These are phyloP conservation scores for Catocala nupta DNA, from an alignment of 2,888 invertebrate genomes.

Conservation along the genomic window DNA sequence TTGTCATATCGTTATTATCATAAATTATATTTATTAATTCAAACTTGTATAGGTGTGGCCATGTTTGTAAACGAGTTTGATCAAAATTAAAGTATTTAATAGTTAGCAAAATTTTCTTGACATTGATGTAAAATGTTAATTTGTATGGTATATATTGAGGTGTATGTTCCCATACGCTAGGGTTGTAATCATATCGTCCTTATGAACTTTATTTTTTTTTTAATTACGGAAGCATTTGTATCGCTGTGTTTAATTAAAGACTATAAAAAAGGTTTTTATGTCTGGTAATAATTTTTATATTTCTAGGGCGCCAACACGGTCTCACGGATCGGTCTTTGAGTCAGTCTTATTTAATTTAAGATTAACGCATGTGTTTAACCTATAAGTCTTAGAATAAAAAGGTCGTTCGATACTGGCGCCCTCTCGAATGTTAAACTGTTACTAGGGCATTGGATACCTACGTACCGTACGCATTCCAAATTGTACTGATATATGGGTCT, in stretches of 20 bases:
- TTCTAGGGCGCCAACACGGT: neutral
- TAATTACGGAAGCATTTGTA: conserved; percentile 30
- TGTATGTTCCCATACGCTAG: conserved; percentile 1
- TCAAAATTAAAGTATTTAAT: conserved; percentile 38
- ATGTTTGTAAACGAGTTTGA: conserved; percentile 25
- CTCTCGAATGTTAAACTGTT: neutral
- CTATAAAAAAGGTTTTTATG: conserved; percentile 25
- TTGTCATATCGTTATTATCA: conserved; percentile 22
- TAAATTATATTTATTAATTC: conserved; percentile 16
- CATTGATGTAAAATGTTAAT: conserved; percentile 57
- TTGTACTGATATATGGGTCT: conserved; percentile 51
- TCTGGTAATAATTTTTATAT: conserved; percentile 7
- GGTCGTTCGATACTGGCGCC: conserved; percentile 11
- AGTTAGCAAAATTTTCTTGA: conserved; percentile 62
- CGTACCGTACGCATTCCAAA: conserved; percentile 62
- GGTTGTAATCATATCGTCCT: conserved; percentile 31
- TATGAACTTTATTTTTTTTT: conserved; percentile 28
- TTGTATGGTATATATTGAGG: conserved; percentile 12
- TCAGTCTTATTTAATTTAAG: neutral
- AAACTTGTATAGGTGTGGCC: conserved; percentile 16
- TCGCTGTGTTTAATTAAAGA: conserved; percentile 31
- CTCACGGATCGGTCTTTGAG: neutral
- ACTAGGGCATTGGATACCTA: conserved; percentile 17
- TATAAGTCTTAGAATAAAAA: neutral
- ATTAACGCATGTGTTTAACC: neutral